A percentile compares a stretch with the other conserved stretches of the same genome.
phyloP scores from a whole-genome alignment of 2,113 vertebrate species.

The Ciconia stormi region DNA sequence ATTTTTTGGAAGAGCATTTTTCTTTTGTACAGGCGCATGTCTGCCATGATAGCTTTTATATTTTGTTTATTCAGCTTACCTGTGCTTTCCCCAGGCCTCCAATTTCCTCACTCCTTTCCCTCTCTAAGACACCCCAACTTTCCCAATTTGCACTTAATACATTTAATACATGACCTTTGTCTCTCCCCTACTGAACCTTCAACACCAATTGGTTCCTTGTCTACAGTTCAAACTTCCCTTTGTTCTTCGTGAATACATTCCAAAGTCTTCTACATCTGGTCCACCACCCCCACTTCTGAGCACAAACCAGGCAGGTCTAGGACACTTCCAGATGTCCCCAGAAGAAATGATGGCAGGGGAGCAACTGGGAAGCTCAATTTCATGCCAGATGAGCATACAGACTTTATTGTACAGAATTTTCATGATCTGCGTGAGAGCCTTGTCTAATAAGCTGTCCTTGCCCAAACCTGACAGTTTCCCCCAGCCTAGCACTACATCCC shows the following conservation, averaged over 20 bases:
- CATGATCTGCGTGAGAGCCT: neutral
- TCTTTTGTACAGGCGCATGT: neutral
- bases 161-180: neutral
- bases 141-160: neutral
- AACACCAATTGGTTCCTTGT: neutral
- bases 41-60: slow-evolving; percentile 13
- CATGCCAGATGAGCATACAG: neutral
- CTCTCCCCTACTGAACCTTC: neutral
- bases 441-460: neutral
- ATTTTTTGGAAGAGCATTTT: slow-evolving; percentile 7
- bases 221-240: neutral
- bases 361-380: neutral
- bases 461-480: neutral
- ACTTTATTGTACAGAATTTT: neutral
- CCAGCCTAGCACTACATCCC: neutral
- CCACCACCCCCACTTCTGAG: neutral
- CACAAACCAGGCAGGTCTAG: neutral
- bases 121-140: neutral
- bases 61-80: slow-evolving; percentile 58
- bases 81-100: neutral
- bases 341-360: neutral
- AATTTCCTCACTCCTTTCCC: neutral
- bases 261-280: neutral
- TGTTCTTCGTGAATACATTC: neutral
- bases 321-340: neutral